Conservation (phyloP, 2,797 vertebrate species). For the Coregonus suidteri region DNA sequence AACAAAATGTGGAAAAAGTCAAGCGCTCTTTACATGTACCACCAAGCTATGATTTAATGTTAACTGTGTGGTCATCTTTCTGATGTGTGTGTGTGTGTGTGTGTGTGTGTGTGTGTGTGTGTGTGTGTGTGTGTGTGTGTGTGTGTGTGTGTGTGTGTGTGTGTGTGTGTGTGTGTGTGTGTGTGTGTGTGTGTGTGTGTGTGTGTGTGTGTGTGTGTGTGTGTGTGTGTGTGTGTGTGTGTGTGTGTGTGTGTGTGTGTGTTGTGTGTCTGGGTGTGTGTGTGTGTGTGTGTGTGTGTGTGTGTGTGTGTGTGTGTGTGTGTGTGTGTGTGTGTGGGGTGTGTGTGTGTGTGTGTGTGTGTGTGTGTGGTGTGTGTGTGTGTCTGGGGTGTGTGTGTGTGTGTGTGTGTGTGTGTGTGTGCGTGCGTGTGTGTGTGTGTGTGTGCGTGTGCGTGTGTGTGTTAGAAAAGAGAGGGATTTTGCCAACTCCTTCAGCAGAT, state of each 20-base stretch:
- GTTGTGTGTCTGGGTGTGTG: too few relatives aligned
- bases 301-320: background rate
- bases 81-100: too few relatives aligned
- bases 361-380: too few relatives aligned
- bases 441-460: slow-evolving; percentile 21
- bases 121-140: slow-evolving; percentile 24
- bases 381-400: background rate
- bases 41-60: background rate
- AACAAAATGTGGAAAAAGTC: too few relatives aligned
- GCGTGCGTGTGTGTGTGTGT: background rate
- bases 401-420: background rate
- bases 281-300: slow-evolving; percentile 23
- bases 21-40: background rate
- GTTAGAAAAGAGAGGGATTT: slow-evolving; percentile 95
- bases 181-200: background rate
- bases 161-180: background rate
- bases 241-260: background rate
- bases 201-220: slow-evolving; percentile 22
- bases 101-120: background rate
- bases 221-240: background rate
- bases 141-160: background rate
- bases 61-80: background rate
- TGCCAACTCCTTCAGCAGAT: slow-evolving; percentile 98
- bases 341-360: slow-evolving; percentile 24
- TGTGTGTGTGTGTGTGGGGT: background rate